Evolutionary conservation across 2,797 vertebrate species (phyloP), one percentile per base, ranked within the genome.

Genomic region (Pempheris klunzingeri): DNA sequence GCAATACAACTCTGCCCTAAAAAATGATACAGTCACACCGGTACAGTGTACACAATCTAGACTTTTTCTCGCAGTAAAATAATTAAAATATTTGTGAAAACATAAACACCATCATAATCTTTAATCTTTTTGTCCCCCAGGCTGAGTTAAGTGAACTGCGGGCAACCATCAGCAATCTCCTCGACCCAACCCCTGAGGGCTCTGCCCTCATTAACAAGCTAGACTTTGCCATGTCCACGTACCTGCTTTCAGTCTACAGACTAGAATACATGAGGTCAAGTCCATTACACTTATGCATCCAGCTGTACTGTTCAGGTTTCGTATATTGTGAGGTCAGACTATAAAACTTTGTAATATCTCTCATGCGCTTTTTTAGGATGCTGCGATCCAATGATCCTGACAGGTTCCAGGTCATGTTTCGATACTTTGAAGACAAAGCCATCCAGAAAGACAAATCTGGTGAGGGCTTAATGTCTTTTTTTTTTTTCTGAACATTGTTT

Each of bases 371-470:
- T 46, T 71, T n/a, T 72, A 99, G 97, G 91, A 97, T 99, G 69
- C 91, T 97, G 59, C 95, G 95, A 59, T 97, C 97, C 43, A 96
- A 96, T 24, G 97, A 98, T 81, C 94, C 97, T 8, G 97, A 98
- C 91, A 94, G 97, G 55, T 99, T 99, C 90, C 97, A 99, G 88
- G 96, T 99, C 54, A 98, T 99, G 97, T 99, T 99, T 93, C 95
- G 95, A 81, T 99, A 99, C 90, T 97, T 97, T 83, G 97, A 99
- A 82, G 97, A 99, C 93, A 99, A 98, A 95, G 97, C 97, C 60
- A 99, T 99, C 88, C 97, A 99, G 67, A 99, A 99, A 87, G 97
- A 99, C 92, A 98, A 98, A 88, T 98, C 97, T 52, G 97, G 97
- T 98, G 90, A 85, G 94, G n/a, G 3, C 17, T 60, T 80, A 30